A percentile compares a stretch with the other conserved stretches of the same genome.
Evolutionary conservation across 2,113 vertebrate species (phyloP).

Genomic region (Henicopernis longicauda): DNA sequence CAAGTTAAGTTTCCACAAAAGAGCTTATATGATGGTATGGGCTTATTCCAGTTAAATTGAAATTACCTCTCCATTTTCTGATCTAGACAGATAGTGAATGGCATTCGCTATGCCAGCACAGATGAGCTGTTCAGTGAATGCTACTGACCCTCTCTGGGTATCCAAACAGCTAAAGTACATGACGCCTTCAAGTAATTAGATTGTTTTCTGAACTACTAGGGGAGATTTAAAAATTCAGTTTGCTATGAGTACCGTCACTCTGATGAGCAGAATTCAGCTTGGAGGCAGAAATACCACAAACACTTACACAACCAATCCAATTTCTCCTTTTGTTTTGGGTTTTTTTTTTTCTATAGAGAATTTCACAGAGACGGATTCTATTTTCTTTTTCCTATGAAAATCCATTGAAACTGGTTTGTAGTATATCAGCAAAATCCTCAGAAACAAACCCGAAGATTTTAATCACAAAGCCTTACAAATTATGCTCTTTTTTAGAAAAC

Average conservation of each 20-base stretch:
- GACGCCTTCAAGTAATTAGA: background rate
- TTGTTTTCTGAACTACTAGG: background rate
- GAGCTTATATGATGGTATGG: background rate
- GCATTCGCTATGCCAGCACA: background rate
- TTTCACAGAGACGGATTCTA: background rate
- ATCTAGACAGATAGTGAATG: background rate
- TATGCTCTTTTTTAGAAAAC: background rate
- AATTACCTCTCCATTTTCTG: background rate
- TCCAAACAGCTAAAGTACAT: background rate
- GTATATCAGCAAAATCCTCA: background rate
- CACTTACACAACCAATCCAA: background rate
- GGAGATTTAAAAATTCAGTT: background rate
- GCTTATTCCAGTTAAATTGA: background rate
- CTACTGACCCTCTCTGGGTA: background rate
- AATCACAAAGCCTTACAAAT: background rate
- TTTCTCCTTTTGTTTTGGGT: background rate
- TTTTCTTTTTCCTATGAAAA: background rate
- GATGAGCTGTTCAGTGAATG: background rate
- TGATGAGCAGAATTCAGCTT: background rate
- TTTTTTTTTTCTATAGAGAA: background rate
- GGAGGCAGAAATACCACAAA: background rate
- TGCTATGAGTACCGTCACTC: background rate
- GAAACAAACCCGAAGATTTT: background rate
- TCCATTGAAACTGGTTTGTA: background rate
- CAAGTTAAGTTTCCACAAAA: background rate